Evolutionary conservation across 1,140 invertebrate species (phyloP), one percentile per base, ranked within the genome.

Genomic region (Ctenoplectra terminalis): DNA sequence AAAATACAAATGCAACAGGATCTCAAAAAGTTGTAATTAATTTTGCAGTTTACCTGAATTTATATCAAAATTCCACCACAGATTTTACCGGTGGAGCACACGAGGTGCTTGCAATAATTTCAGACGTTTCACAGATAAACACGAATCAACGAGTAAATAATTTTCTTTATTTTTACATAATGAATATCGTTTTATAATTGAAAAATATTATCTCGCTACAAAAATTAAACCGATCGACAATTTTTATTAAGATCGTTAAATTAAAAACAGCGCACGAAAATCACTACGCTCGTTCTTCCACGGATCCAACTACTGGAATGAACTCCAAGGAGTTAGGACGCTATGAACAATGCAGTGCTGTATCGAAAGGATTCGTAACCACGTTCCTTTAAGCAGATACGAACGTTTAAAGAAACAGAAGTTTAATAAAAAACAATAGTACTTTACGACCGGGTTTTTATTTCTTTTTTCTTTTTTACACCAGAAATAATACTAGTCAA

Each of bases 331-430:
- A 71, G 37, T 40, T 50, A 52, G 31, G 56, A 61, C 56, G 54
- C 67, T 69, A 60, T 63, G 54, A 63, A 72, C 63, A 72, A 61
- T 13, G 29, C 77, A 79, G 77, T 79, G 67, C 46, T 48, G 69
- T 79, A 72, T 46, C 69, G 40, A 79, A 48, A 40, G 20, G 20
- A 31, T 29, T 23, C 26, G 15, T 61, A 37, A 17, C 69, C 77
- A 26, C 1, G 29, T 6, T 11, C 54, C 9, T 71, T 29, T 15
- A 2, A 46, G 20, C 29, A 48, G 26, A 58, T 20, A 11, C 0
- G n/a, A 17, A 31, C 20, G 2, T 23, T 31, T n/a, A 8, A 43
- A 31, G 4, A 26, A 56, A 11, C n/a, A n/a, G n/a, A n/a, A n/a
- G n/a, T n/a, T n/a, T n/a, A n/a, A n/a, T n/a, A n/a, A n/a, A n/a